phyloP scores from a whole-genome alignment of 2,113 vertebrate species.

The Ondatra zibethicus region DNA sequence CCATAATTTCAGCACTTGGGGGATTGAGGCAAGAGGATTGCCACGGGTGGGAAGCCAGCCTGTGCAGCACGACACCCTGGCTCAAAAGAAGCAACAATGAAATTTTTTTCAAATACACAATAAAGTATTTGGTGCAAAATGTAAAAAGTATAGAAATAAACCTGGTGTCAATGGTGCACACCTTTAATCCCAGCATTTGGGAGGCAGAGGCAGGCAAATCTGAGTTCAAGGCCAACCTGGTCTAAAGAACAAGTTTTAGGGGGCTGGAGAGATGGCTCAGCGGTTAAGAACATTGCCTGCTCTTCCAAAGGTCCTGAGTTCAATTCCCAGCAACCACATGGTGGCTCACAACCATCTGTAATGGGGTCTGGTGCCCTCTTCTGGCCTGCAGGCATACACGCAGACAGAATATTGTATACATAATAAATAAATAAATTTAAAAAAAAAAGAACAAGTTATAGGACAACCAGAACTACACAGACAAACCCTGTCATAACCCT shows the following conservation, averaged over 20 bases:
- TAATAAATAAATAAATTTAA: too few species aligned
- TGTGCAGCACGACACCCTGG: neutral
- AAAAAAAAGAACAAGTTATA: too few species aligned
- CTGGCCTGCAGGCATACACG: too few species aligned
- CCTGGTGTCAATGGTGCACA: neutral
- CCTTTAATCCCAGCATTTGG: neutral
- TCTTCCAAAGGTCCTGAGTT: too few species aligned
- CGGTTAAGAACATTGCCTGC: too few species aligned
- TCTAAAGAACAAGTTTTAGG: neutral
- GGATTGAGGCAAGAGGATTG: neutral
- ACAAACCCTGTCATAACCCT: neutral
- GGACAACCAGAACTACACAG: neutral
- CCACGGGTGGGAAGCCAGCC: neutral
- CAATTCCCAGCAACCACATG: too few species aligned
- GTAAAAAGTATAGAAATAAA: neutral
- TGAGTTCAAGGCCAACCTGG: neutral
- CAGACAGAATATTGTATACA: too few species aligned
- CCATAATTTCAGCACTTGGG: neutral
- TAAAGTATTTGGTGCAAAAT: neutral
- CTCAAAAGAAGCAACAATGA: neutral
- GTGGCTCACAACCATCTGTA: too few species aligned
- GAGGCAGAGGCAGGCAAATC: neutral
- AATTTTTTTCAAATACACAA: constrained; percentile 37
- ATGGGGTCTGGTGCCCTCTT: too few species aligned
- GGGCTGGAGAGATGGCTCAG: too few species aligned